These are phyloP conservation scores for Pelmatolapia mariae DNA, from an alignment of 2,113 vertebrate genomes.

Conservation along the genomic window DNA sequence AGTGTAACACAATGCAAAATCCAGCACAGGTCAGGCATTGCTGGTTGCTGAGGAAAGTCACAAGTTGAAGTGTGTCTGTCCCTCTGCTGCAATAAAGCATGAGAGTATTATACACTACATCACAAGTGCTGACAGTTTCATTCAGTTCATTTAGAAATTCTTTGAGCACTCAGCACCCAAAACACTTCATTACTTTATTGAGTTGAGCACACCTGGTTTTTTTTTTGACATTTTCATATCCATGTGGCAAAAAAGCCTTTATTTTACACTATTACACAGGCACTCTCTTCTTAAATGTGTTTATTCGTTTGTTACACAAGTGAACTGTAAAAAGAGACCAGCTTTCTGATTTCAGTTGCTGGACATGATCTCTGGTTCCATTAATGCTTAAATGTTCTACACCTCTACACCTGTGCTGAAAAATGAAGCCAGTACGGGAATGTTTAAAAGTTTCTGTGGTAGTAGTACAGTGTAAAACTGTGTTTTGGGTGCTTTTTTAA, in stretches of 20 bases:
- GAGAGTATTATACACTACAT: not conserved
- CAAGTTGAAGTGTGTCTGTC: not conserved
- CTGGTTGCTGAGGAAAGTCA: not conserved
- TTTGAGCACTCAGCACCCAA: not conserved
- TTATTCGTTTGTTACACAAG: not conserved
- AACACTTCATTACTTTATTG: not conserved
- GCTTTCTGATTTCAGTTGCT: not conserved
- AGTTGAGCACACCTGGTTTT: fast-evolving
- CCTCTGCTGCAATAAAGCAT: fast-evolving
- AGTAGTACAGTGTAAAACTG: not conserved
- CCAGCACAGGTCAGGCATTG: not conserved
- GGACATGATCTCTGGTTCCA: not conserved
- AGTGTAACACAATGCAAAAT: not conserved
- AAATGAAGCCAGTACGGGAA: fast-evolving
- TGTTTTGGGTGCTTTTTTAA: not conserved
- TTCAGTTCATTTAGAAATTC: not conserved
- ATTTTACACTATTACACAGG: fast-evolving
- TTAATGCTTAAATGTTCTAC: not conserved
- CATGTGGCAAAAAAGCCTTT: not conserved
- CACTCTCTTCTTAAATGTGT: not conserved
- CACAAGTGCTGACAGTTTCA: not conserved
- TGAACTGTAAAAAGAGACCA: not conserved
- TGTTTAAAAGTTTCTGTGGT: not conserved
- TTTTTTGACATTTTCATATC: not conserved
- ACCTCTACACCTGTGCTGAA: fast-evolving